A percentile compares a stretch with the other conserved stretches of the same genome.
phyloP scores from a whole-genome alignment of 37 sponge, comb jelly and placozoan genomes.

The Spongilla lacustris region DNA sequence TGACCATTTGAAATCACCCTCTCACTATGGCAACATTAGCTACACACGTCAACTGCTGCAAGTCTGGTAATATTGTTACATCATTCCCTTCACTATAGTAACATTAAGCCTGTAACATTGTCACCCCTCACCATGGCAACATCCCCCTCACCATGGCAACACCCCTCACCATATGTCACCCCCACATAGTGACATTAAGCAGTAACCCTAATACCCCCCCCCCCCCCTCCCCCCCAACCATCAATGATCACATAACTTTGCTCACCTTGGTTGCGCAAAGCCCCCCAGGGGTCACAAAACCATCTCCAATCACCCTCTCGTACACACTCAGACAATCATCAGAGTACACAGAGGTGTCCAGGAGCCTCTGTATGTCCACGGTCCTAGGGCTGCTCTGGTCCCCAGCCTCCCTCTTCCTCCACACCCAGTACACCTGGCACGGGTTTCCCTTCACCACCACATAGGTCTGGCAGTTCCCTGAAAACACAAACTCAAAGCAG shows the following conservation, averaged over 20 bases:
- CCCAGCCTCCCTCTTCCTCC: constrained; percentile 33
- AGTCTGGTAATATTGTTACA: no score
- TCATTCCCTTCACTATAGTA: no score
- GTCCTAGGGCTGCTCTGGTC: neutral
- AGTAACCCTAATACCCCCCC: no score
- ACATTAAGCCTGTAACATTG: no score
- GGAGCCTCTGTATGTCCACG: constrained; percentile 7
- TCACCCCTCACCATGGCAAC: no score
- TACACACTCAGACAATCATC: constrained; percentile 11
- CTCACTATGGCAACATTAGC: no score
- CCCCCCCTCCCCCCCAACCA: neutral
- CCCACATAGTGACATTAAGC: no score
- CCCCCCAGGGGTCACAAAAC: constrained; percentile 47
- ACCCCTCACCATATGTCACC: no score
- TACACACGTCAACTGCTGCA: no score
- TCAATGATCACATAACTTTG: no score
- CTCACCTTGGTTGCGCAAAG: constrained; percentile 22
- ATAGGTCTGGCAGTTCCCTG: constrained; percentile 45
- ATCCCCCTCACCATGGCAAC: no score
- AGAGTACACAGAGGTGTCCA: constrained; percentile 41
- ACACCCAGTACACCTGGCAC: constrained; percentile 53
- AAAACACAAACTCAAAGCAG: constrained; percentile 36
- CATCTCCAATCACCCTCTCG: constrained; percentile 43
- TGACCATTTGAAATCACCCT: no score
- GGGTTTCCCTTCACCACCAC: constrained; percentile 40